These are phyloP conservation scores for Diabrotica virgifera DNA, from an alignment of 1,140 invertebrate genomes.

Conservation along the genomic window DNA sequence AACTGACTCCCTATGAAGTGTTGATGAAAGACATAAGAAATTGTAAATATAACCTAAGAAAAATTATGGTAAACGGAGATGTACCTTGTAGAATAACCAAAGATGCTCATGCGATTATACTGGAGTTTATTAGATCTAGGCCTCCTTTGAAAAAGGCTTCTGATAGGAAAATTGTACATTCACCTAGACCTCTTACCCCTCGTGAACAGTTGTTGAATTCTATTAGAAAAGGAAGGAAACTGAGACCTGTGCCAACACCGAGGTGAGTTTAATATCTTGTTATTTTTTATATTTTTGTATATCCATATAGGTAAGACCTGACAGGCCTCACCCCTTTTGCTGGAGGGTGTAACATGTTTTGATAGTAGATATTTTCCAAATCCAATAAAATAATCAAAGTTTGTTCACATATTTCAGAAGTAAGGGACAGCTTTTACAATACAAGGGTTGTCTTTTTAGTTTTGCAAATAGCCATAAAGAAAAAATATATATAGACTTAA, in stretches of 20 bases:
- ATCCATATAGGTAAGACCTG: no score
- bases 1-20: constrained; percentile 96
- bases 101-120: constrained; percentile 90
- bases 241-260: constrained; percentile 55
- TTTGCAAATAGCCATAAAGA: no score
- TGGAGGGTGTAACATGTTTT: no score
- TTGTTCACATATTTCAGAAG: no score
- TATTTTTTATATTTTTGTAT: no score
- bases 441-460: no score
- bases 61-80: constrained; percentile 78
- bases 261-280: constrained; percentile 21
- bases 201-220: constrained; percentile 85
- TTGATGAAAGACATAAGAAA: constrained; percentile 94
- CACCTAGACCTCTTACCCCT: constrained; percentile 67
- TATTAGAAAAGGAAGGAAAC: constrained; percentile 74
- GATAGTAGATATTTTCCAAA: no score
- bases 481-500: no score
- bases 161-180: constrained; percentile 77
- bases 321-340: no score
- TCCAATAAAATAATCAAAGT: no score
- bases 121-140: constrained; percentile 93
- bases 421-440: no score
- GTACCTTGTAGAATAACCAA: constrained; percentile 83
- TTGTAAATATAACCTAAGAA: constrained; percentile 78
- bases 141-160: constrained; percentile 92